Evolutionary conservation across 2,797 vertebrate genomes (phyloP), one percentile per base, ranked within the genome.

Genomic region (Notoglanidium macrostoma): DNA sequence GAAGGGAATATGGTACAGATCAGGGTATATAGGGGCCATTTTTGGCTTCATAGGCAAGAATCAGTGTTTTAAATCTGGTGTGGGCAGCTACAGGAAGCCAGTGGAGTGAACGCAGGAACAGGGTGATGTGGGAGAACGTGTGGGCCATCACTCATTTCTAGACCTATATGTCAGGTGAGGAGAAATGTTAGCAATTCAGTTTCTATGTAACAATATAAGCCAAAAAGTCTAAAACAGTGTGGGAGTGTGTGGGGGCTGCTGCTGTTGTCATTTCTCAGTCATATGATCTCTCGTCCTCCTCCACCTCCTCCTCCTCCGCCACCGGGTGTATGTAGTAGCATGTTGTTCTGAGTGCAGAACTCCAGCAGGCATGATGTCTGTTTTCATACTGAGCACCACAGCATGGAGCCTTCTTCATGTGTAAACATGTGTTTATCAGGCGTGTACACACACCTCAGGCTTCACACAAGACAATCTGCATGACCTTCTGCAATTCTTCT

Each of bases 401-500:
- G 82, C 80, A 85, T 84, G 32, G 29, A 86, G 65, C 26, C 8
- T 55, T 70, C 32, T 79, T 89, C 72, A 46, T 35, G 73, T 73
- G 82, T 90, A 87, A 89, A 87, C 90, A 91, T 83, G 86, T 89
- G 87, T 85, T 90, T 74, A 85, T 85, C 57, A 23, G 84, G 40
- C 70, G 40, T 51, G 61, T 73, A 57, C 63, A 54, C 73, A 61
- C 80, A 79, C 86, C 80, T 86, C 80, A 77, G 89, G 55, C 86
- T 76, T 80, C n/a, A 68, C 7, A 0, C 59, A 82, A 65, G 32
- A 57, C 23, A 79, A 59, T 54, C 12, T 17, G 46, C n/a, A 76
- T 17, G 44, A 76, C 46, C 26, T n/a, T 73, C 72, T 51, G 73
- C 46, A 51, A 29, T 17, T 51, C 9, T 40, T 44, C 3, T 74